Percentiles rank a stretch among this genome's conserved stretches.
Conservation (phyloP, 2,888 invertebrate species). For the Cataglyphis cursor region DNA sequence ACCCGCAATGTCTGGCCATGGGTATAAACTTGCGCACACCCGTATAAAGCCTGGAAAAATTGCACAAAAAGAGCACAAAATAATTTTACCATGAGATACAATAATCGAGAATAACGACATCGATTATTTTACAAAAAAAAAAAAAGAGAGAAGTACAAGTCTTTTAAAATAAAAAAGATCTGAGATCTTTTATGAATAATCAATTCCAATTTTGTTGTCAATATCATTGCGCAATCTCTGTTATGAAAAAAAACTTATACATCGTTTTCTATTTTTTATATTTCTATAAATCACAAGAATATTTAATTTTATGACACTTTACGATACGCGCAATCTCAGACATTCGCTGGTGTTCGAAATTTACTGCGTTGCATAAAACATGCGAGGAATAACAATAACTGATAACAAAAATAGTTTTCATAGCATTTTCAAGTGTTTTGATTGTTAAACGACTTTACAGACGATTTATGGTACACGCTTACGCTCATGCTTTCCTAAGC, state of each 20-base stretch:
- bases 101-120: background rate
- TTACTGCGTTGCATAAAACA: constrained; percentile 29
- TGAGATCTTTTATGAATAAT: background rate
- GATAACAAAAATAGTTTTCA: constrained; percentile 19
- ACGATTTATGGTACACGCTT: constrained; percentile 5
- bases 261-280: constrained; percentile 36
- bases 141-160: background rate
- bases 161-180: background rate
- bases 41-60: constrained; percentile 15
- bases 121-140: background rate
- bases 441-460: background rate
- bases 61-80: background rate
- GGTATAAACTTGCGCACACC: background rate
- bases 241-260: constrained; percentile 12
- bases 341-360: constrained; percentile 9
- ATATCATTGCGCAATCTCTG: background rate
- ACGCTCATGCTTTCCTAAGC: constrained; percentile 8
- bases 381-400: constrained; percentile 29
- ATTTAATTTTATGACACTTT: constrained; percentile 43
- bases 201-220: constrained; percentile 4
- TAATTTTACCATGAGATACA: constrained; percentile 32
- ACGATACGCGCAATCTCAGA: constrained; percentile 12
- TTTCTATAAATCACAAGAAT: constrained; percentile 17
- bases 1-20: background rate
- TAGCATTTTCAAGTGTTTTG: constrained; percentile 17